Conservation (phyloP, 1,140 invertebrate species). For the Chlorops oryzae region DNA sequence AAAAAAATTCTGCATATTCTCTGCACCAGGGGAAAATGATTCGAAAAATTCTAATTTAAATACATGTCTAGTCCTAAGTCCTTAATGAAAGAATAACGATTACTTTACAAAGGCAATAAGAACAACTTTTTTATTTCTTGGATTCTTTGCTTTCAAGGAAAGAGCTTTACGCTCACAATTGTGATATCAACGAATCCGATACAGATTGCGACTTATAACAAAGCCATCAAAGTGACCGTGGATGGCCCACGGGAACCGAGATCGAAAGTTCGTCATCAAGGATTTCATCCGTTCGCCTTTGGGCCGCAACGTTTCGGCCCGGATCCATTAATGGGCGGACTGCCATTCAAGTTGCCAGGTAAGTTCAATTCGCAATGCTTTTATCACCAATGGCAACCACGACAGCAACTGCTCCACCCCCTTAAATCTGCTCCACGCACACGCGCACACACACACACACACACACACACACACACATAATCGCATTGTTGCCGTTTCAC, state of each 20-base stretch:
- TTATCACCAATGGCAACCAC: background rate
- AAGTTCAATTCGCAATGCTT: slow-evolving; percentile 42
- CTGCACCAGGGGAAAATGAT: no score
- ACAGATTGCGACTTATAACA: slow-evolving; percentile 86
- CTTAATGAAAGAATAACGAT: no score
- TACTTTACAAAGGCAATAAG: no score
- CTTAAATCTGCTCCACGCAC: no score
- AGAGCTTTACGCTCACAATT: slow-evolving; percentile 95
- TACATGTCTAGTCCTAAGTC: no score
- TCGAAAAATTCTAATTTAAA: no score
- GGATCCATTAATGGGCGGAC: slow-evolving; percentile 67
- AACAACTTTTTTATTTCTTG: slow-evolving; percentile 6
- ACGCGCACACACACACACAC: slow-evolving; percentile 18
- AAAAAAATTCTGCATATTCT: no score
- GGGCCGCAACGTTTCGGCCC: slow-evolving; percentile 72
- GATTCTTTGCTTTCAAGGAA: slow-evolving; percentile 59
- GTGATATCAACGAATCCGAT: slow-evolving; percentile 87
- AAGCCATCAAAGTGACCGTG: slow-evolving; percentile 98
- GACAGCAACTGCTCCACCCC: no score
- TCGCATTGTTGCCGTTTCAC: slow-evolving; percentile 8
- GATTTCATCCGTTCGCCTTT: slow-evolving; percentile 81
- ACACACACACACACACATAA: slow-evolving; percentile 19
- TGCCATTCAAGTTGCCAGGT: slow-evolving; percentile 81
- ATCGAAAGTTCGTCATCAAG: slow-evolving; percentile 82
- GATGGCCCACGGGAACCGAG: slow-evolving; percentile 94